Evolutionary conservation across 2,113 vertebrate species (phyloP).

Genomic region (Alligator mississippiensis): DNA sequence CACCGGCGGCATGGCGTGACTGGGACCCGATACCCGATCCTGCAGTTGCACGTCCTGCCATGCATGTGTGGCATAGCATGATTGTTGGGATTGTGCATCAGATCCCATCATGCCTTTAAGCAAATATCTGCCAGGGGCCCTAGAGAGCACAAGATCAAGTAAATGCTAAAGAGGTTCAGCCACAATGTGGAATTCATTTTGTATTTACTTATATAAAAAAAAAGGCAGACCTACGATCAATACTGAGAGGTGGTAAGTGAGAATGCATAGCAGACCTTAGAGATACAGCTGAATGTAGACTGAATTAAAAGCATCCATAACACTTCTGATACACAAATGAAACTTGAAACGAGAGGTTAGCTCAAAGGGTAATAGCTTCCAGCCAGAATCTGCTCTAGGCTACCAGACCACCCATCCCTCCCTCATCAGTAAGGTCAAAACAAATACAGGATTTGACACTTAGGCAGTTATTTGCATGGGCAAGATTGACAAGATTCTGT

Average conservation of each 20-base stretch:
- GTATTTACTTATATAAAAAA: background rate
- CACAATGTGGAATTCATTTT: background rate
- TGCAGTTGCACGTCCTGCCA: too few relatives aligned
- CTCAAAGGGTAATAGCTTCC: slow-evolving; percentile 68
- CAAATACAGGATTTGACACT: slow-evolving; percentile 47
- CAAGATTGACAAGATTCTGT: slow-evolving; percentile 33
- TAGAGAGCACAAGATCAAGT: background rate
- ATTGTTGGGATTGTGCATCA: too few relatives aligned
- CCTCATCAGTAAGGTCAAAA: slow-evolving; percentile 68
- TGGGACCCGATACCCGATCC: too few relatives aligned
- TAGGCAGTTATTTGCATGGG: slow-evolving; percentile 53
- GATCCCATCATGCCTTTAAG: too few relatives aligned
- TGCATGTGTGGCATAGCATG: too few relatives aligned
- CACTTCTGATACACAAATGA: slow-evolving; percentile 50
- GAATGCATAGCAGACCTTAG: background rate
- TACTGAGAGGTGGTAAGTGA: background rate
- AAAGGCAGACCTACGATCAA: background rate
- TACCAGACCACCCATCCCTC: slow-evolving; percentile 69
- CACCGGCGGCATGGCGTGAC: too few relatives aligned
- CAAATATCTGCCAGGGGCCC: too few relatives aligned
- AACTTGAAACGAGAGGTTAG: slow-evolving; percentile 61
- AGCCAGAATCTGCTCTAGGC: slow-evolving; percentile 53
- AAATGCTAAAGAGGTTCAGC: background rate
- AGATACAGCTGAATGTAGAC: background rate
- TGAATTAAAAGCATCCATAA: slow-evolving; percentile 39